Percentiles rank a stretch among this genome's conserved stretches.
Evolutionary conservation across 2,888 invertebrate genomes (phyloP).

Genomic region (Tenthredo notha): DNA sequence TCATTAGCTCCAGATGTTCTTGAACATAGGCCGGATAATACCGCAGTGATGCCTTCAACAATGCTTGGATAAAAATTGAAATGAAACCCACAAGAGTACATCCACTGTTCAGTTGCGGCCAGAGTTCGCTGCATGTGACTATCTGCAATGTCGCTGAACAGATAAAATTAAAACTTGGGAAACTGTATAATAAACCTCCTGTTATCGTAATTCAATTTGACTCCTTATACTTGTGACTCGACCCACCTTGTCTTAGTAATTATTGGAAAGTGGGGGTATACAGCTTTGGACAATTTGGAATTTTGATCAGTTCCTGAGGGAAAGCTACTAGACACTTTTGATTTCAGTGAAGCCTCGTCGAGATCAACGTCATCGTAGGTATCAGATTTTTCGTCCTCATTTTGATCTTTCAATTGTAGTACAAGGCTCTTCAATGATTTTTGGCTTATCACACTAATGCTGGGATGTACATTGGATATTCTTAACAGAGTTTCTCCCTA

Average conservation of each 20-base stretch:
- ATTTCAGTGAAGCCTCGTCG: neutral
- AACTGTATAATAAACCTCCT: neutral
- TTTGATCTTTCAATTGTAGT: neutral
- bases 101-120: constrained; percentile 75
- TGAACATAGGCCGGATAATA: constrained; percentile 58
- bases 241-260: neutral
- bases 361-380: neutral
- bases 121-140: constrained; percentile 66
- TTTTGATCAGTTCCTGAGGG: neutral
- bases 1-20: constrained; percentile 48
- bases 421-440: neutral
- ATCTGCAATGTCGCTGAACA: constrained; percentile 59
- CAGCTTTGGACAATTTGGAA: neutral
- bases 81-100: constrained; percentile 68
- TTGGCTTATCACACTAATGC: constrained; percentile 30
- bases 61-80: constrained; percentile 66
- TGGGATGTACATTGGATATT: constrained; percentile 54
- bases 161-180: neutral
- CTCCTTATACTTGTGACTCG: neutral
- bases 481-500: constrained; percentile 39
- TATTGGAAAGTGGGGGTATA: constrained; percentile 28
- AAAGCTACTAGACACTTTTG: neutral
- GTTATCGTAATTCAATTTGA: neutral
- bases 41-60: constrained; percentile 61
- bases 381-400: constrained; percentile 8